Evolutionary conservation across 2,888 invertebrate genomes (phyloP), one percentile per base, ranked within the genome.

Genomic region (Eledone cirrhosa): DNA sequence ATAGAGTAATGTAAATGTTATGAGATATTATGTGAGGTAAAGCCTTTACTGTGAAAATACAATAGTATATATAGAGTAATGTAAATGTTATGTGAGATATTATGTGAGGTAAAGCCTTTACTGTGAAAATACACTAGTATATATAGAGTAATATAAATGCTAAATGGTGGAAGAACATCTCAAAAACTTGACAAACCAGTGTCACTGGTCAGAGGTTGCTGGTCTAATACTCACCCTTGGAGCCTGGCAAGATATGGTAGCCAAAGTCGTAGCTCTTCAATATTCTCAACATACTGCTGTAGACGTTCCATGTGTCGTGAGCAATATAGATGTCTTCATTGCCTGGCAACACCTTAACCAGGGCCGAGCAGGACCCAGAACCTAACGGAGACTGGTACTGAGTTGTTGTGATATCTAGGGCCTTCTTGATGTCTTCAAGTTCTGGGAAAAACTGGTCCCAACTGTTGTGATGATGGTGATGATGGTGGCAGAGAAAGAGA

Each of bases 301-400:
- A 96, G 81, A 94, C 94, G 88, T 93, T 94, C 90, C 95, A 96
- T 4, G 95, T 94, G 87, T 95, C 95, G 88, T 97, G 97, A 0
- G 95, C 94, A 27, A 95, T 92, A 82, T 93, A 94, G 48, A 97
- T 88, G 84, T 92, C 90, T 29, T 84, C 83, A 82, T 92, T 90
- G 81, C 92, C 93, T 0, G 93, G 93, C 74, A 94, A 91, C 77
- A 94, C 83, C 88, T 94, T 94, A 80, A 94, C 90, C 82, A 94
- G 93, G 67, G 93, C 94, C 85, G 94, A 94, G 83, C 93, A 94
- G 84, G 93, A 93, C 27, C 90, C 90, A 53, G 87, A 86, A 7
- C 90, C 90, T n/a, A 84, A 59, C 11, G 85, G 81, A 29, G 80
- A 82, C 14, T 8, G 8, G 5, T 33, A 5, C 33, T 8, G 33